Conservation (phyloP, 2,797 vertebrate species). For the Darevskia mixta region DNA sequence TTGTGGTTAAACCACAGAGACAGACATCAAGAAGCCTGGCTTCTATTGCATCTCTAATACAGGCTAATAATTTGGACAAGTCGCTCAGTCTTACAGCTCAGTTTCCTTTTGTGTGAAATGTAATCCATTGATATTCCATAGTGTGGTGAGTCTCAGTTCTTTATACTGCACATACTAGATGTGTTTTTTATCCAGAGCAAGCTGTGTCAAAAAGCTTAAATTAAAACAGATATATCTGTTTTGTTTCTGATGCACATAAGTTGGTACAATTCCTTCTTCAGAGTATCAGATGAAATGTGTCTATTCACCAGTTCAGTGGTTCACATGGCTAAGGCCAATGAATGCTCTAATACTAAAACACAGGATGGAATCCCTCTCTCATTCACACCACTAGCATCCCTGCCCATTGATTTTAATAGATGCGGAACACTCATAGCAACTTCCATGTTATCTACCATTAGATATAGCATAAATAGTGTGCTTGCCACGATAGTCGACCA, state of each 20-base stretch:
- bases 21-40: neutral
- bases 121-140: conserved; percentile 3
- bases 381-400: neutral
- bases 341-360: neutral
- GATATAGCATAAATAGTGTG: too few species aligned
- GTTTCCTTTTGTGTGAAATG: neutral
- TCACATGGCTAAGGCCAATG: neutral
- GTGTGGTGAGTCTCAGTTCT: neutral
- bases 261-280: neutral
- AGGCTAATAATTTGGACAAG: conserved; percentile 1
- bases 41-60: conserved; percentile 1
- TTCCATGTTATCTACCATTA: neutral
- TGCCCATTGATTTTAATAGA: neutral
- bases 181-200: neutral
- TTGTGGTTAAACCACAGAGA: conserved; percentile 17
- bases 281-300: neutral
- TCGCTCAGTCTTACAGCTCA: neutral
- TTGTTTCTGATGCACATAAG: neutral
- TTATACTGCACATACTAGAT: neutral
- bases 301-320: too few species aligned
- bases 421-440: neutral
- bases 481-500: neutral
- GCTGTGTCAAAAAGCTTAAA: neutral
- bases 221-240: neutral
- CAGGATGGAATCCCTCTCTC: neutral